phyloP scores from a whole-genome alignment of 2,113 vertebrate genomes.

The Clarias magur region DNA sequence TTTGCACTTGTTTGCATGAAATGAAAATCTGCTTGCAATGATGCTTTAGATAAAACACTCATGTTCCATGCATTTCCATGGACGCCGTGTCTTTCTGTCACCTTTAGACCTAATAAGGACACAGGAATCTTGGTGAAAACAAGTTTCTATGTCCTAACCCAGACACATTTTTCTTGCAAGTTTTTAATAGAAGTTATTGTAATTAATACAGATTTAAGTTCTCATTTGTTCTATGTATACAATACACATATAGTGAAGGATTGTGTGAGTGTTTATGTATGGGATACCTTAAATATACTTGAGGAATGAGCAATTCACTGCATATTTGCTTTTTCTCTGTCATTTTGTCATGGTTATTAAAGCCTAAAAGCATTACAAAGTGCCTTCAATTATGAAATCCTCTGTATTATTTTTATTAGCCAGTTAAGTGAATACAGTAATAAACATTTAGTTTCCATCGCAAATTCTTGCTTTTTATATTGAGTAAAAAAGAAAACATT shows the following conservation, averaged over 20 bases:
- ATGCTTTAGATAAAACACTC: conserved; percentile 5
- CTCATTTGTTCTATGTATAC: not conserved
- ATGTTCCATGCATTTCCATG: conserved; percentile 9
- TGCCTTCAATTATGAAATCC: conserved; percentile 73
- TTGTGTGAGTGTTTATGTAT: conserved; percentile 9
- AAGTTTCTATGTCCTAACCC: not conserved
- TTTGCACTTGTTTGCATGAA: conserved; percentile 31
- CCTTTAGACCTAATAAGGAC: not conserved
- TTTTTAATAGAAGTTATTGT: conserved; percentile 23
- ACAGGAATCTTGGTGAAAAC: not conserved
- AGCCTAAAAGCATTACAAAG: conserved; percentile 61
- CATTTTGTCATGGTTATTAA: no score
- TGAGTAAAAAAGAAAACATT: not conserved
- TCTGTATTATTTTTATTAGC: conserved; percentile 70
- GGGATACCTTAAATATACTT: conserved; percentile 64
- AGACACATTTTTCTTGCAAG: not conserved
- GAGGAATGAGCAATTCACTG: conserved; percentile 76
- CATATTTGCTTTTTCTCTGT: conserved; percentile 76
- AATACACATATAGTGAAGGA: not conserved
- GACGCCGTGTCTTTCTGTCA: not conserved
- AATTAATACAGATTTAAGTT: conserved; percentile 26
- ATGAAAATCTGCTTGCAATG: conserved; percentile 27
- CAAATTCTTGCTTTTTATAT: conserved; percentile 18
- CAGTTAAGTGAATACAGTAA: conserved; percentile 74
- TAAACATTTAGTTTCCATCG: conserved; percentile 71